Conservation (phyloP, 64 coral and sea anemone genomes). For the Stichodactyla helianthus region DNA sequence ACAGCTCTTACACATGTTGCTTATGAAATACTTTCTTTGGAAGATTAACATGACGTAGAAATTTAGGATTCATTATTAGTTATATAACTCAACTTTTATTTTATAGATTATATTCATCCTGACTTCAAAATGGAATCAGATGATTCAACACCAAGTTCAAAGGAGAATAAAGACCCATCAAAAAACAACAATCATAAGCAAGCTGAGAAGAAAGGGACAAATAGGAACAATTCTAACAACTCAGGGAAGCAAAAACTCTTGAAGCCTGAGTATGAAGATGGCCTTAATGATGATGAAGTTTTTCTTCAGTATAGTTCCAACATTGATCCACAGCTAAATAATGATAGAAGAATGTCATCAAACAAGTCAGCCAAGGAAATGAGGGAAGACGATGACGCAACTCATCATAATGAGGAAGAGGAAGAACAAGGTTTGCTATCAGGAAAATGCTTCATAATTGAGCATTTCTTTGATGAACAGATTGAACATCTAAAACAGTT, state of each 20-base stretch:
- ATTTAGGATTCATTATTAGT: background rate
- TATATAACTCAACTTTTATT: background rate
- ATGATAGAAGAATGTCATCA: background rate
- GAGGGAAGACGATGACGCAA: slow-evolving; percentile 37
- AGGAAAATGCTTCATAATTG: slow-evolving; percentile 43
- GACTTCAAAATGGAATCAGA: slow-evolving; percentile 26
- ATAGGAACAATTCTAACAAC: background rate
- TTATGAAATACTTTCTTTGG: too few relatives aligned
- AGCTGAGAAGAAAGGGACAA: background rate
- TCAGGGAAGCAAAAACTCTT: background rate
- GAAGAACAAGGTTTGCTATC: slow-evolving; percentile 34
- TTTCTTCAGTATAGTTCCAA: slow-evolving; percentile 47
- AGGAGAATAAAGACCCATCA: slow-evolving; percentile 46
- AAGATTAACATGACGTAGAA: background rate
- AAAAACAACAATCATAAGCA: background rate
- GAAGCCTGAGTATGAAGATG: slow-evolving; percentile 6
- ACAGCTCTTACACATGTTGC: background rate
- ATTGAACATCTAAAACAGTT: slow-evolving; percentile 39
- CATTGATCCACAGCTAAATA: background rate
- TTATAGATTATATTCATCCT: slow-evolving; percentile 21
- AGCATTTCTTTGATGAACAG: slow-evolving; percentile 59
- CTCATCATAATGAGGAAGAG: slow-evolving; percentile 50
- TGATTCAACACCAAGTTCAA: slow-evolving; percentile 19
- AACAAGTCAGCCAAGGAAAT: background rate
- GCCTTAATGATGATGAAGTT: slow-evolving; percentile 67